A percentile compares a stretch with the other conserved stretches of the same genome.
Evolutionary conservation across 1,140 invertebrate species (phyloP).

Genomic region (Uloborus diversus): DNA sequence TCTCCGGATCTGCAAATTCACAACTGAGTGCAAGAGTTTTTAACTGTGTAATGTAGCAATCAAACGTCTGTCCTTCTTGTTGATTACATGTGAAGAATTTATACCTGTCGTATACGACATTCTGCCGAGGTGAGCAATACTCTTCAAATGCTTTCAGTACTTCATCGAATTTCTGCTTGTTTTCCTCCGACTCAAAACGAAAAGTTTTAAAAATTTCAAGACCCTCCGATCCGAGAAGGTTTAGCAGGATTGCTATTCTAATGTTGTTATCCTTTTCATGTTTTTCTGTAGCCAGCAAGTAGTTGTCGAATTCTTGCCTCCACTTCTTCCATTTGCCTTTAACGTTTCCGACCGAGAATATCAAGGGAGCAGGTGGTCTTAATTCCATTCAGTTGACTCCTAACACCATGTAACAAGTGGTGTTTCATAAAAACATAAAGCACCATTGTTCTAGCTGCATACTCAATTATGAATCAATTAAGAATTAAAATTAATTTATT

Average conservation of each 20-base stretch:
- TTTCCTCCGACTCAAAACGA: neutral
- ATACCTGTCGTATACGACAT: neutral
- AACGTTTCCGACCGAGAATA: neutral
- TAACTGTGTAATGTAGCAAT: conserved; percentile 1
- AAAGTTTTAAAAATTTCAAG: conserved; percentile 18
- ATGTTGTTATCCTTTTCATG: neutral
- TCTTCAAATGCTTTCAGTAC: neutral
- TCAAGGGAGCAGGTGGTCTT: neutral
- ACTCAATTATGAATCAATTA: neutral
- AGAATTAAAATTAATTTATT: neutral
- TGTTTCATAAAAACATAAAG: no score
- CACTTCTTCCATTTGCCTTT: neutral
- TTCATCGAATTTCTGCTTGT: neutral
- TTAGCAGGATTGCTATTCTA: conserved; percentile 2
- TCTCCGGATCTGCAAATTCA: conserved; percentile 12
- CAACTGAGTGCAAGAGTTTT: neutral
- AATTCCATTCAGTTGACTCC: neutral
- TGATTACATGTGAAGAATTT: conserved; percentile 22
- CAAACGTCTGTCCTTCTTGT: conserved; percentile 18
- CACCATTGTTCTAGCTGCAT: neutral
- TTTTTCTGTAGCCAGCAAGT: neutral
- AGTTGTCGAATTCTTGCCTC: conserved; percentile 6
- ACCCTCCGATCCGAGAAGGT: neutral
- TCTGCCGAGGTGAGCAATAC: conserved; percentile 2
- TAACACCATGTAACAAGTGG: no score